Evolutionary conservation across 2,888 invertebrate species (phyloP).

Genomic region (Thymelicus lineola): DNA sequence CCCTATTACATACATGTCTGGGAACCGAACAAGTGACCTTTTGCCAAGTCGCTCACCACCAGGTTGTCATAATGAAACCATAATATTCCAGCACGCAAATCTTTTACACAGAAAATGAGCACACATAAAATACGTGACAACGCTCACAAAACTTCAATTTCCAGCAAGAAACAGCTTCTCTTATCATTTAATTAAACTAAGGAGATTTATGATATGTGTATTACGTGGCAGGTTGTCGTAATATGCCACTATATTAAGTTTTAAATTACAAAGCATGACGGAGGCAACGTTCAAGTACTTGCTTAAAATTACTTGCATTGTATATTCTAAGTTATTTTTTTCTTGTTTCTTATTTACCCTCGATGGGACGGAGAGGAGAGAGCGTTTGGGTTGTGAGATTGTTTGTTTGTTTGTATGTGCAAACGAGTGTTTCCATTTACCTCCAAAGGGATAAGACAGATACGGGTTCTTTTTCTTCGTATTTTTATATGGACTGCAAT

Average conservation of each 20-base stretch:
- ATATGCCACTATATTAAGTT: background rate
- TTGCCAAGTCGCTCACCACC: background rate
- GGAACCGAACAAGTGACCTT: background rate
- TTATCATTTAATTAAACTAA: slow-evolving; percentile 6
- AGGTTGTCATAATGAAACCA: background rate
- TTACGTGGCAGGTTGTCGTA: background rate
- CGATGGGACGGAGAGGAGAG: no score
- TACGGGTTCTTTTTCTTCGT: no score
- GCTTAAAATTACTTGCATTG: no score
- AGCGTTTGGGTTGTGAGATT: no score
- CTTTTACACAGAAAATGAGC: background rate
- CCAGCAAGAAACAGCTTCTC: slow-evolving; percentile 3
- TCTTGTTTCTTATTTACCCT: no score
- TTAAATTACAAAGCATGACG: background rate
- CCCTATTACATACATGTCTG: no score
- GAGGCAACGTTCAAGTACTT: no score
- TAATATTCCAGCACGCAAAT: background rate
- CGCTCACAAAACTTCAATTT: background rate
- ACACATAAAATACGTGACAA: slow-evolving; percentile 8
- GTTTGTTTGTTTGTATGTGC: no score
- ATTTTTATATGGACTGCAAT: no score
- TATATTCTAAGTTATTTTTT: no score
- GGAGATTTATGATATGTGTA: slow-evolving; percentile 4
- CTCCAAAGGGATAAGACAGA: no score
- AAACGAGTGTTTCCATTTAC: no score